Evolutionary conservation across 2,113 vertebrate species (phyloP).

Genomic region (Neolamprologus caudopunctatus): DNA sequence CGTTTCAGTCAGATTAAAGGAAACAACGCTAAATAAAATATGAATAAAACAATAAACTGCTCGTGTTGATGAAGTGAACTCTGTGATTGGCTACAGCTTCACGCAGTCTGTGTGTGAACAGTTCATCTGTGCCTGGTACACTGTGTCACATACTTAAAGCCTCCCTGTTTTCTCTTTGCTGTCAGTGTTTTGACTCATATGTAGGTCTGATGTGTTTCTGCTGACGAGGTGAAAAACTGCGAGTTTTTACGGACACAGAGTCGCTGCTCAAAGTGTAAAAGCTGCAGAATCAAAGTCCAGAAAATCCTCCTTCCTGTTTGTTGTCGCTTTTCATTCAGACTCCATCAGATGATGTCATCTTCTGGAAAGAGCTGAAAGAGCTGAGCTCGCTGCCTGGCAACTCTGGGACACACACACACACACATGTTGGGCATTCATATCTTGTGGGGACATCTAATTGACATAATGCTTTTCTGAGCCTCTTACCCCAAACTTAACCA

Average conservation of each 20-base stretch:
- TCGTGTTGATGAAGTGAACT: not conserved
- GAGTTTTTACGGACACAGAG: not conserved
- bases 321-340: not conserved
- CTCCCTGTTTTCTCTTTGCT: not conserved
- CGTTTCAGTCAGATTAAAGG: not conserved
- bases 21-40: fast-evolving
- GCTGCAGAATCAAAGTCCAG: not conserved
- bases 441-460: not conserved
- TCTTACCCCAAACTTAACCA: fast-evolving
- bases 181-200: not conserved
- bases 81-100: not conserved
- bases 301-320: not conserved
- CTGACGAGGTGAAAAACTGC: not conserved
- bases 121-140: not conserved
- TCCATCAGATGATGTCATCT: slow-evolving; percentile 55
- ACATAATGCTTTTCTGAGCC: not conserved
- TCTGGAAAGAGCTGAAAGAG: slow-evolving; percentile 48
- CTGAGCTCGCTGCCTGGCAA: slow-evolving; percentile 54
- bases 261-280: not conserved
- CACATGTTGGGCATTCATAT: not conserved
- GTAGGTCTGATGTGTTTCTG: not conserved
- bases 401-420: slow-evolving; percentile 1
- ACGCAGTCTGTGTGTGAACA: not conserved
- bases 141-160: fast-evolving
- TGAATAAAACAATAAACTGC: not conserved